Base-by-base conservation (phyloP, 1,140 invertebrate genomes). In the Dermatophagoides farinae region DNA sequence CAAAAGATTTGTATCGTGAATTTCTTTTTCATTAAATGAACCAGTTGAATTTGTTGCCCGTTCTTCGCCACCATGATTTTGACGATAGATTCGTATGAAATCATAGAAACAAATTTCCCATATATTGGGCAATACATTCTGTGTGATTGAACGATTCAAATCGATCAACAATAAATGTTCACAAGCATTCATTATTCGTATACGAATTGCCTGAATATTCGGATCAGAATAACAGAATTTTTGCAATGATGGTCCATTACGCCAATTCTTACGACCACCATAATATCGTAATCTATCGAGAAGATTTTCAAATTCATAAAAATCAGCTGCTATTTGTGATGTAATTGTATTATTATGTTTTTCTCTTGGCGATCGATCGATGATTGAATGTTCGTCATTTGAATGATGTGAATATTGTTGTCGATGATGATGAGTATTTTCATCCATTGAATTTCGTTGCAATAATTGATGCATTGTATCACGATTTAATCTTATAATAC, bases 21-120 rank as follows among this genome's bases (percentile, higher is more conserved):
- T 31, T 31, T 31, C 31, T 31, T 31, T 31, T 4, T 31, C 31
- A n/a, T n/a, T n/a, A n/a, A n/a, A n/a, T n/a, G n/a, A n/a, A n/a
- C n/a, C n/a, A n/a, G n/a, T n/a, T n/a, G n/a, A n/a, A n/a, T n/a
- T n/a, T 8, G 8, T 31, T 31, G 2, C 31, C 2, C 31, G 31
- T 31, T 31, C 31, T 4, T 43, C 10, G 12, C 12, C 41, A 11
- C 41, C 12, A 16, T 16, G 1, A 43, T 43, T 43, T 43, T 43
- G 41, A 43, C 53, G 53, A 44, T 55, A 55, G 1, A n/a, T 11
- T n/a, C 25, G 14, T 5, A 55, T 44, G 16, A 55, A 55, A 12
- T 39, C 16, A 25, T 55, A 55, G 53, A 55, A 55, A 25, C 53
- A 55, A 44, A 18, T 38, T 20, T 39, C 14, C 53, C 53, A 55